A percentile compares a stretch with the other conserved stretches of the same genome.
Conservation (phyloP, 2,888 invertebrate genomes). For the Timema cristinae region DNA sequence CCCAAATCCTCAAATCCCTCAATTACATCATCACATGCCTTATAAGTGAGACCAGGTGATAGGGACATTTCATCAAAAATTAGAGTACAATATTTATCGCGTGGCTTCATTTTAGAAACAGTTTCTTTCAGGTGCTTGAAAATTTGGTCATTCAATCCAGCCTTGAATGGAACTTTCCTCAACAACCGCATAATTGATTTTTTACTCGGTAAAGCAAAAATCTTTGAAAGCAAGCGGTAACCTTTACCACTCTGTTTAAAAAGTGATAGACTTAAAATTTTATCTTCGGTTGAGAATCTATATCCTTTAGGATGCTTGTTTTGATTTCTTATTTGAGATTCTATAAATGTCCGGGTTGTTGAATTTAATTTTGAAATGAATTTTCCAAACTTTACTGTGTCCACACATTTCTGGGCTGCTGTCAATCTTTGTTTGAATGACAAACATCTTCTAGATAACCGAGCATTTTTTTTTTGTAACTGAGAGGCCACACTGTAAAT, state of each 20-base stretch:
- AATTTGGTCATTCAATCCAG: not conserved
- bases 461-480: too few species aligned
- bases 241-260: not conserved
- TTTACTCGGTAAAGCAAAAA: not conserved
- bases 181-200: not conserved
- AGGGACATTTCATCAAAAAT: not conserved
- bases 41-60: not conserved
- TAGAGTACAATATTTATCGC: not conserved
- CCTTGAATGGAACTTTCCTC: not conserved
- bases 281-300: not conserved
- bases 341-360: not conserved
- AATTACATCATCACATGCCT: not conserved
- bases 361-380: not conserved
- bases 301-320: not conserved
- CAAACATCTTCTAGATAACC: too few species aligned
- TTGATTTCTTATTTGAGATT: conserved; percentile 7
- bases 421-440: too few species aligned
- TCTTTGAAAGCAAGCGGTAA: not conserved
- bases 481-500: too few species aligned
- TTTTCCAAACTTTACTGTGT: not conserved
- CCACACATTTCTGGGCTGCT: not conserved
- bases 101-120: not conserved
- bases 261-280: not conserved
- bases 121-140: conserved; percentile 2
- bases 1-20: not conserved